Conservation (phyloP, 2,113 vertebrate species). For the Platysteira castanea region DNA sequence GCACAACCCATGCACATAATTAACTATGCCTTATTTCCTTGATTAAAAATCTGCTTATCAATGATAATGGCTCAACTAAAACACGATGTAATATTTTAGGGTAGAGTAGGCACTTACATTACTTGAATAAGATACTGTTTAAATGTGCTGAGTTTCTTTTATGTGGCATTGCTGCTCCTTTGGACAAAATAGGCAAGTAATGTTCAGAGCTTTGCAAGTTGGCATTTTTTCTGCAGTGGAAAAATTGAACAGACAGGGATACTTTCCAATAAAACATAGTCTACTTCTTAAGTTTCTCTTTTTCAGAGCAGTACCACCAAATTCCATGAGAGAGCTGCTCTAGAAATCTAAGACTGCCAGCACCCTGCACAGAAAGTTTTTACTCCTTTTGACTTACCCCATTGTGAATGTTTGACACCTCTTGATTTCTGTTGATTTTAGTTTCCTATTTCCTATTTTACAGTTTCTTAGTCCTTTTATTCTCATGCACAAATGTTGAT, state of each 20-base stretch:
- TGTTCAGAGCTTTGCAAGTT: neutral
- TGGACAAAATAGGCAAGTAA: neutral
- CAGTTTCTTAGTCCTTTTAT: neutral
- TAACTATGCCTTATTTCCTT: constrained; percentile 68
- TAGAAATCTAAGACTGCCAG: neutral
- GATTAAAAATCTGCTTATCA: constrained; percentile 74
- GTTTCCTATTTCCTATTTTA: neutral
- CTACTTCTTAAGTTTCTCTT: neutral
- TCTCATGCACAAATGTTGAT: neutral
- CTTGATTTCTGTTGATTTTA: neutral
- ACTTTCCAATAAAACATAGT: neutral
- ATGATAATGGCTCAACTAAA: constrained; percentile 45
- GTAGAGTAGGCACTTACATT: constrained; percentile 7
- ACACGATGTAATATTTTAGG: constrained; percentile 34
- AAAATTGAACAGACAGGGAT: neutral
- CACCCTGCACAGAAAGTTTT: neutral
- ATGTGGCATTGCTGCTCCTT: neutral
- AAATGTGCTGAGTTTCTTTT: neutral
- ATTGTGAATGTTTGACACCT: neutral
- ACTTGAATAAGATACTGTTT: constrained; percentile 30
- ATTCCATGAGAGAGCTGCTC: neutral
- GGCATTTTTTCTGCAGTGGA: neutral
- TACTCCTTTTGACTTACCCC: neutral
- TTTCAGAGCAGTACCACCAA: neutral
- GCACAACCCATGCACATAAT: constrained; percentile 63